Evolutionary conservation across 1,140 invertebrate species (phyloP), one percentile per base, ranked within the genome.

Genomic region (Brachionus rotundiformis): DNA sequence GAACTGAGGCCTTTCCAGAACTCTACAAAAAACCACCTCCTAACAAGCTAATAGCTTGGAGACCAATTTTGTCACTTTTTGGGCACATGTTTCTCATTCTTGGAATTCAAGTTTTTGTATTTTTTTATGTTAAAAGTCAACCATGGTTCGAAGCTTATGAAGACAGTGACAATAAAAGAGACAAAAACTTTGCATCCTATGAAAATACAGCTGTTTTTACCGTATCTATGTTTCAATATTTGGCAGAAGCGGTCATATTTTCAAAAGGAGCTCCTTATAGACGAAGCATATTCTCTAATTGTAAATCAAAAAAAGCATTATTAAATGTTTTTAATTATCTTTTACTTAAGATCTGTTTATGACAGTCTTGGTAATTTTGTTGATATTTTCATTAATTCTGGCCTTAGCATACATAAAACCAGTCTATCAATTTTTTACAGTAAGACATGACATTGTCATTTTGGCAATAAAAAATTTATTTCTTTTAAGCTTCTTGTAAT

Each of bases 111-210:
- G 13, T 68, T 6, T 44, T 65, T 36, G 47, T 71, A n/a, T 65
- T 81, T 47, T 63, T 81, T 19, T 63, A 81, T 49, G 79, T 81
- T 7, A 81, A 81, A 81, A 29, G 47, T 19, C 79, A 81, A 49
- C 54, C 61, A 81, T 81, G 79, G 79, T 65, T 81, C 39, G 79
- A 81, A 27, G 76, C 76, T 10, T 79, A 79, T 41, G 76, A 79
- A 79, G 76, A 79, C 16, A 79, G 76, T 63, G 76, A 79, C 19
- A 79, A 79, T 63, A 79, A 79, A 59, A 29, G 59, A 27, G 33
- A 81, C 13, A 68, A 81, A 71, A 81, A 65, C 49, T 81, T 65
- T 68, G 61, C 59, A 33, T 65, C 54, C 11, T 63, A 65, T 41
- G 31, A 65, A 16, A 81, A 81, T 25, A 81, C 79, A 6, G 61